Percentiles rank a stretch among this genome's conserved stretches.
Evolutionary conservation across 1,140 invertebrate genomes (phyloP).

Genomic region (Drosophila ficusphila): DNA sequence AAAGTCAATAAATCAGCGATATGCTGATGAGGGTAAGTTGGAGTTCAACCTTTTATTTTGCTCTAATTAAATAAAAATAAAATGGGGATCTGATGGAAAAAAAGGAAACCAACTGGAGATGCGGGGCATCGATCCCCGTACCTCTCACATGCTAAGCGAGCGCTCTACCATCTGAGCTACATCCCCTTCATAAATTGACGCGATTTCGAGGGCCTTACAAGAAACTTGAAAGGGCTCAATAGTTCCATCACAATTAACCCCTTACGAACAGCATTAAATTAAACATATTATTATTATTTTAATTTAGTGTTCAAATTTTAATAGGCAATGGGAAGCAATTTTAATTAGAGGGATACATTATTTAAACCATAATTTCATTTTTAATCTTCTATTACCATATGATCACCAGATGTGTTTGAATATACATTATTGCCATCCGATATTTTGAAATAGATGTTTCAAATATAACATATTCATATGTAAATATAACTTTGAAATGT

Average conservation of each 20-base stretch:
- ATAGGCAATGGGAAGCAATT: too few relatives aligned
- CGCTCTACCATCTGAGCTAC: slow-evolving; percentile 93
- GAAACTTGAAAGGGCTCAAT: background rate
- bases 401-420: too few relatives aligned
- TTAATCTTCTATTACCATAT: too few relatives aligned
- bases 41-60: background rate
- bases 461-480: too few relatives aligned
- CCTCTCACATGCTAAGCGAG: slow-evolving; percentile 93
- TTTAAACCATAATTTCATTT: too few relatives aligned
- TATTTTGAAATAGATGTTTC: too few relatives aligned
- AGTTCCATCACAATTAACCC: background rate
- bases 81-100: slow-evolving; percentile 6
- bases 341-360: too few relatives aligned
- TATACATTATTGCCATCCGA: too few relatives aligned
- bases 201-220: slow-evolving; percentile 9
- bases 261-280: too few relatives aligned
- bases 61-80: slow-evolving; percentile 64
- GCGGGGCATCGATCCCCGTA: slow-evolving; percentile 92
- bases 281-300: too few relatives aligned
- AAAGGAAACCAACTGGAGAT: slow-evolving; percentile 77
- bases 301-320: too few relatives aligned
- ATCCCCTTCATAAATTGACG: slow-evolving; percentile 35
- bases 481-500: too few relatives aligned
- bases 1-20: slow-evolving; percentile 77
- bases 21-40: slow-evolving; percentile 62